phyloP scores from a whole-genome alignment of 2,113 vertebrate species.

The Spermophilus dauricus region DNA sequence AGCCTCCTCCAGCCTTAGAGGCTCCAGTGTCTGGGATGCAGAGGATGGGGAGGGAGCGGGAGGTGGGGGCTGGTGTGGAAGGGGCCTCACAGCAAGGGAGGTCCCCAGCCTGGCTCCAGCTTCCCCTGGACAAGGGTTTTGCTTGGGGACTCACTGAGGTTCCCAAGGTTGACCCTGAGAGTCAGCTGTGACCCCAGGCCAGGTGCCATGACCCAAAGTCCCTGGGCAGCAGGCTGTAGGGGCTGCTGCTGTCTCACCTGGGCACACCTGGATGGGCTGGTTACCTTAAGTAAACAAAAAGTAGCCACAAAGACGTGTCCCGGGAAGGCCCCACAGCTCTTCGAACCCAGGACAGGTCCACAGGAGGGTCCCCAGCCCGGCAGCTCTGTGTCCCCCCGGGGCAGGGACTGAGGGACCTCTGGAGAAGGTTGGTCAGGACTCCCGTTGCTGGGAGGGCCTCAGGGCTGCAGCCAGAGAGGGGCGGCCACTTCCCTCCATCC shows the following conservation, averaged over 20 bases:
- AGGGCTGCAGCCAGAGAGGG: background rate
- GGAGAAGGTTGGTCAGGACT: background rate
- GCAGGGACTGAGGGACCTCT: background rate
- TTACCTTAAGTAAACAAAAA: background rate
- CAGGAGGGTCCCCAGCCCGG: background rate
- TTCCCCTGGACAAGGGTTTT: background rate
- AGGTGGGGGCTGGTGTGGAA: no score
- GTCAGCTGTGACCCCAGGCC: background rate
- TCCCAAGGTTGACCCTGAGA: background rate
- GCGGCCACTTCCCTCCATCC: background rate
- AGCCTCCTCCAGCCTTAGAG: background rate
- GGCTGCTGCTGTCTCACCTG: background rate
- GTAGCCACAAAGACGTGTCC: background rate
- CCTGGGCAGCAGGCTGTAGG: background rate
- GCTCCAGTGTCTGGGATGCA: no score
- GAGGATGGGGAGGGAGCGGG: background rate
- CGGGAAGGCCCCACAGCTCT: background rate
- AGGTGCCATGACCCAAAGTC: background rate
- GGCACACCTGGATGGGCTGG: background rate
- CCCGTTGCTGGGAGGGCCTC: no score
- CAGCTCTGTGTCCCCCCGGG: no score
- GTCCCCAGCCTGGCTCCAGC: fast-evolving
- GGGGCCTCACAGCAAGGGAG: background rate
- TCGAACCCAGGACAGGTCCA: background rate
- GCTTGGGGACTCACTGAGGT: background rate